Base-by-base conservation (phyloP, 64 coral and sea anemone species). In the Stichodactyla helianthus region DNA sequence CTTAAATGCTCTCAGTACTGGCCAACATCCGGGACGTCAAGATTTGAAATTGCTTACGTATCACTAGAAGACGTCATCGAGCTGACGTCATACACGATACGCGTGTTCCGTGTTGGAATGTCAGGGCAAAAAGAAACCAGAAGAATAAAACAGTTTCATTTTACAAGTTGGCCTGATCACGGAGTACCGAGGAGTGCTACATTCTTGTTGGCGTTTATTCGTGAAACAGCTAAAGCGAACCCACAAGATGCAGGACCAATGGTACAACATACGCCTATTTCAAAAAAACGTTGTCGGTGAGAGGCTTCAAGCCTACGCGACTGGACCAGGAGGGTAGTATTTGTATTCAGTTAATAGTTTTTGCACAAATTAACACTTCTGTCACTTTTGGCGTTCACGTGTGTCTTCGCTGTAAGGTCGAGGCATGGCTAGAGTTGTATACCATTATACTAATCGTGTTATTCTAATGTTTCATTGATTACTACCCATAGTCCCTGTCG, bases 121-220 rank as follows among this genome's bases (percentile, higher is more conserved):
- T 60, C 83, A 64, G 85, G 79, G 0, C n/a, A 50, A 27, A 79
- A 90, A 55, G 90, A 91, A 27, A 83, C 86, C 18, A 84, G 92
- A 6, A 55, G 78, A 17, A 50, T 94, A 23, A 94, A 94, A 22
- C 92, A 94, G 79, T 94, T 94, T 54, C 92, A 94, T 77, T 94
- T 86, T 77, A 94, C 92, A 0, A 83, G 87, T 10, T 94, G 92
- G 92, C 92, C 92, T 3, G 92, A 94, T 64, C 92, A 94, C 71
- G 92, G 92, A 19, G 92, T 94, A 27, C 92, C 92, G 0, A 63
- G 50, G 16, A 94, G 92, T 70, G 85, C 59, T 25, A 87, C 78
- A 4, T 90, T 84, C n/a, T 54, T 94, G 7, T 55, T 91, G 50
- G 79, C 89, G 51, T 94, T 94, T 86, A 85, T 94, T 55, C 88